A percentile compares a stretch with the other conserved stretches of the same genome.
These are phyloP conservation scores for Lasioglossum calceatum DNA, from an alignment of 2,888 invertebrate genomes.

Conservation along the genomic window DNA sequence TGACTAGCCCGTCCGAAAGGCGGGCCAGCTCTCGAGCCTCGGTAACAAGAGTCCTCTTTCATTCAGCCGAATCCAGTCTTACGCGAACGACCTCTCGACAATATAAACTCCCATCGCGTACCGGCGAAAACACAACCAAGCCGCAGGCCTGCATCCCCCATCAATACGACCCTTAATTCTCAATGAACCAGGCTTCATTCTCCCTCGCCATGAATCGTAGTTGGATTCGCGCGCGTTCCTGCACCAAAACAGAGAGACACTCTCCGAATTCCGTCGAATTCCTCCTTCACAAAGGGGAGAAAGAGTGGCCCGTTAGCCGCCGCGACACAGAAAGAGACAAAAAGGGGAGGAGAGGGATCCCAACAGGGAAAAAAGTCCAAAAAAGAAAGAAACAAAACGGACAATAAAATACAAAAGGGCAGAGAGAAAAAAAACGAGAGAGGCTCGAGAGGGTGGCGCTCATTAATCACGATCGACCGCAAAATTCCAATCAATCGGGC, in stretches of 20 bases:
- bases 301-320: neutral
- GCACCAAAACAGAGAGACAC: neutral
- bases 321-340: neutral
- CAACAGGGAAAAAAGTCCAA: neutral
- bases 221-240: neutral
- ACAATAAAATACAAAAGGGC: slow-evolving; percentile 13
- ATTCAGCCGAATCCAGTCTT: neutral
- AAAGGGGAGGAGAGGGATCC: too few species aligned
- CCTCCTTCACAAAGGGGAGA: neutral
- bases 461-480: slow-evolving; percentile 49
- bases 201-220: slow-evolving; percentile 13
- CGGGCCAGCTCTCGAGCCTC: neutral
- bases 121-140: neutral
- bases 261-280: slow-evolving; percentile 22
- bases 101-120: slow-evolving; percentile 7
- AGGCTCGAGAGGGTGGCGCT: neutral
- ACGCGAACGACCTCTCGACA: neutral
- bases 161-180: slow-evolving; percentile 8
- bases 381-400: neutral
- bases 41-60: neutral
- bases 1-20: neutral
- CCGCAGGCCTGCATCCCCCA: neutral
- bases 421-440: neutral
- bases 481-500: slow-evolving; percentile 47
- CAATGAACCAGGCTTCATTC: slow-evolving; percentile 4